Evolutionary conservation across 2,888 invertebrate genomes (phyloP), one percentile per base, ranked within the genome.

Genomic region (Linyphia triangularis): DNA sequence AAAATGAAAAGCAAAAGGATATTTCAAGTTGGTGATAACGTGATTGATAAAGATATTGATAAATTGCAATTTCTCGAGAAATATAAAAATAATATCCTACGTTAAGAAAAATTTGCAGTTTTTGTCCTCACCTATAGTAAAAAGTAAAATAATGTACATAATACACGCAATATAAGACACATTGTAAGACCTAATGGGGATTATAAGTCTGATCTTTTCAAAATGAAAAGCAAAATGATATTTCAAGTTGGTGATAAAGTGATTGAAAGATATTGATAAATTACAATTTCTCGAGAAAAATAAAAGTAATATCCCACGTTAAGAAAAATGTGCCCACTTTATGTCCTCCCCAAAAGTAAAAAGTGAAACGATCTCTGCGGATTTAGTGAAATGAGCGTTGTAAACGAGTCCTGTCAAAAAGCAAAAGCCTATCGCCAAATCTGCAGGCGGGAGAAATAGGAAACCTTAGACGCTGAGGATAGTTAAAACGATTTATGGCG

Each of bases 401-500:
- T 57, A 73, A 73, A 57, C 30, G 73, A 73, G 73, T 28, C 30
- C 57, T 73, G 73, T 73, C 57, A 73, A 57, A 30, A 73, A 73
- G 57, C 73, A n/a, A 57, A 19, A 57, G 57, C 73, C 24, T 26
- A 59, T 16, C n/a, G 51, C 57, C 57, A 9, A n/a, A 30, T 43
- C 43, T 43, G 28, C 30, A 59, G n/a, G 26, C 30, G 69, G 37
- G 37, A 33, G 51, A 16, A 19, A 37, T 13, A 26, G 33, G 28
- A 59, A 61, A 70, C 70, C 43, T 7, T 43, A 61, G 79, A 65
- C 70, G 70, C 59, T 43, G n/a, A 9, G 51, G 70, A 82, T 70
- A 70, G 82, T 82, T 82, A 82, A 70, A 24, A 70, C 69, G 61
- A 82, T 82, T 82, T 82, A 82, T 69, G 61, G 40, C 30, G 40